A percentile compares a stretch with the other conserved stretches of the same genome.
phyloP scores from a whole-genome alignment of 2,888 invertebrate genomes.

The Automeris io region DNA sequence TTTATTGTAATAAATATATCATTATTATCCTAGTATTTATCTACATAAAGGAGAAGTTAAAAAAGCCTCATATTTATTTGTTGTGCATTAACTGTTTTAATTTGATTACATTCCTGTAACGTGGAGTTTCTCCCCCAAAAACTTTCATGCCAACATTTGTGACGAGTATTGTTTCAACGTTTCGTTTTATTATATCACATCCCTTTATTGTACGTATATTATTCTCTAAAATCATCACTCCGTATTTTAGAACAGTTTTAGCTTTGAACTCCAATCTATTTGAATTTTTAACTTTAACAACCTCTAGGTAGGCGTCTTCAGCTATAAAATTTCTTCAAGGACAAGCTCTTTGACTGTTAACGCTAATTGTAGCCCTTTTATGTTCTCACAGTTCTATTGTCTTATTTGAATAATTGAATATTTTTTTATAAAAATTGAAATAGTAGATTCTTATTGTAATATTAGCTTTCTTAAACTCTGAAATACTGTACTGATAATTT shows the following conservation, averaged over 20 bases:
- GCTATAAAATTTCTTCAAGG: not conserved
- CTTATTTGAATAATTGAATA: not conserved
- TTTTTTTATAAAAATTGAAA: too few relatives aligned
- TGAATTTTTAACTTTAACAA: not conserved
- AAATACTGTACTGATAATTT: too few relatives aligned
- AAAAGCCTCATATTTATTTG: too few relatives aligned
- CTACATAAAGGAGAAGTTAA: too few relatives aligned
- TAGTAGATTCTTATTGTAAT: too few relatives aligned
- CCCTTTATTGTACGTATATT: slow-evolving; percentile 12
- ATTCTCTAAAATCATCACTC: not conserved
- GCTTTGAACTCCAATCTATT: not conserved
- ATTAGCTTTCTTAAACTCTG: too few relatives aligned
- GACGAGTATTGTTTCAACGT: slow-evolving; percentile 26
- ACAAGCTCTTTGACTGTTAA: not conserved
- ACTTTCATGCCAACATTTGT: slow-evolving; percentile 45
- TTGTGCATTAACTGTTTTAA: too few relatives aligned
- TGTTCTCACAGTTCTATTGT: not conserved
- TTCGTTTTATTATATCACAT: slow-evolving; percentile 19
- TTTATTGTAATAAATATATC: too few relatives aligned
- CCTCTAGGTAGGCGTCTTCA: too few relatives aligned
- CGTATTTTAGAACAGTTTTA: not conserved
- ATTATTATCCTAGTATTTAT: too few relatives aligned
- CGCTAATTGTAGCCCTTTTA: not conserved
- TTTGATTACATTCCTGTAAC: slow-evolving; percentile 2
- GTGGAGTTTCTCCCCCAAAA: slow-evolving; percentile 24